These are phyloP conservation scores for Drosophila histrio DNA, from an alignment of 2,888 invertebrate genomes.

Conservation along the genomic window DNA sequence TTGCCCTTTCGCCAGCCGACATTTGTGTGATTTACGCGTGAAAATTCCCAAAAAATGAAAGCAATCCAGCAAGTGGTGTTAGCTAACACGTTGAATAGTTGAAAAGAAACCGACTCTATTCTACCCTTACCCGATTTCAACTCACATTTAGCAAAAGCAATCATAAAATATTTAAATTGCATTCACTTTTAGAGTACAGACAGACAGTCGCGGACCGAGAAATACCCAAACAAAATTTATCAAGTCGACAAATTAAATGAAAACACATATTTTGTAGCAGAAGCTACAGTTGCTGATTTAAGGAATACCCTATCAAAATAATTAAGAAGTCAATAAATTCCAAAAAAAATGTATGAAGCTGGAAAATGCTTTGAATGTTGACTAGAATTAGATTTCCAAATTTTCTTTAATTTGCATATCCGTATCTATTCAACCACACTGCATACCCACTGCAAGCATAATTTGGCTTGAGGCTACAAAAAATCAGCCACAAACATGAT, in stretches of 20 bases:
- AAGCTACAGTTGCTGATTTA: neutral
- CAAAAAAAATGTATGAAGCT: neutral
- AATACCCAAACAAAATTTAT: neutral
- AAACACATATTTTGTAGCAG: neutral
- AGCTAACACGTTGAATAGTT: neutral
- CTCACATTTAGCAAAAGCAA: neutral
- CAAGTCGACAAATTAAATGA: neutral
- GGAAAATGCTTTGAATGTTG: neutral
- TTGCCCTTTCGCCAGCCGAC: conserved; percentile 36
- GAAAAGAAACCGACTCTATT: neutral
- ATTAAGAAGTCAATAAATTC: too few species aligned
- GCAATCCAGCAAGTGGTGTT: conserved; percentile 11
- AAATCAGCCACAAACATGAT: conserved; percentile 57
- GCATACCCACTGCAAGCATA: conserved; percentile 12
- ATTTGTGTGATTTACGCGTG: conserved; percentile 71
- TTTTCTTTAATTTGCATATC: neutral
- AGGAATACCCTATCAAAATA: conserved; percentile 10
- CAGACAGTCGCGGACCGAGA: neutral
- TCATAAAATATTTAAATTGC: conserved; percentile 1
- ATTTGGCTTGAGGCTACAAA: neutral
- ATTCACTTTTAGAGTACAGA: neutral
- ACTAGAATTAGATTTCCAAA: neutral
- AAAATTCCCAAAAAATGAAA: conserved; percentile 46
- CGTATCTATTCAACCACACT: neutral
- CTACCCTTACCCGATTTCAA: neutral